Base-by-base conservation (phyloP, 1,140 invertebrate genomes). In the Sitobion miscanthi region DNA sequence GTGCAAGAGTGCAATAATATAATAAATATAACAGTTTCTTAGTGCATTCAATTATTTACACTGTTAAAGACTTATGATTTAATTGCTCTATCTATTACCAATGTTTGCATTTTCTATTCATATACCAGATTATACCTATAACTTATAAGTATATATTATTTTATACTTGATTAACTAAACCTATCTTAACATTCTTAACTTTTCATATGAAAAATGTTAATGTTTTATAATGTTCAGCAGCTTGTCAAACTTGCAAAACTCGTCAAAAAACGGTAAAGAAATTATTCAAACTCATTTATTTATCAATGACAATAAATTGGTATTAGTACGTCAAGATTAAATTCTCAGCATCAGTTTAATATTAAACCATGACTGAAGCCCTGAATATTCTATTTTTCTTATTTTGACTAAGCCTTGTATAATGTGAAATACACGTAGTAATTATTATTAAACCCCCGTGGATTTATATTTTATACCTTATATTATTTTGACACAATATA, bases 251-350 rank as follows among this genome's bases (percentile, higher is more conserved):
- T 35, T 6, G 4, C 21, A 6, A n/a, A 35, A n/a, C 30, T 77
- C 62, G 30, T n/a, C 62, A 77, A 77, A 77, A 77, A n/a, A 30
- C 2, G 30, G n/a, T 6, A n/a, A 77, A 4, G 30, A 77, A 54
- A 77, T 69, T n/a, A 77, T 77, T n/a, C 49, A 35, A 89, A 89
- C n/a, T 89, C 35, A 89, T 89, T 89, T 54, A 52, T 52, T 89
- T 38, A 54, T 89, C n/a, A 89, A 89, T 89, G n/a, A 54, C 20
- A 7, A 89, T 89, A 52, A 54, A 17, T 52, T 52, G 17, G 87
- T 89, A 54, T 89, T 54, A 89, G 35, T 23, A 21, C 25, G n/a
- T 89, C n/a, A 54, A 89, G 49, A 89, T 89, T 89, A 89, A 54
- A 54, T n/a, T 54, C n/a, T 89, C 52, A 89, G 38, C 35, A 21